phyloP scores from a whole-genome alignment of 2,888 invertebrate species.

The Drosophila diplacantha region DNA sequence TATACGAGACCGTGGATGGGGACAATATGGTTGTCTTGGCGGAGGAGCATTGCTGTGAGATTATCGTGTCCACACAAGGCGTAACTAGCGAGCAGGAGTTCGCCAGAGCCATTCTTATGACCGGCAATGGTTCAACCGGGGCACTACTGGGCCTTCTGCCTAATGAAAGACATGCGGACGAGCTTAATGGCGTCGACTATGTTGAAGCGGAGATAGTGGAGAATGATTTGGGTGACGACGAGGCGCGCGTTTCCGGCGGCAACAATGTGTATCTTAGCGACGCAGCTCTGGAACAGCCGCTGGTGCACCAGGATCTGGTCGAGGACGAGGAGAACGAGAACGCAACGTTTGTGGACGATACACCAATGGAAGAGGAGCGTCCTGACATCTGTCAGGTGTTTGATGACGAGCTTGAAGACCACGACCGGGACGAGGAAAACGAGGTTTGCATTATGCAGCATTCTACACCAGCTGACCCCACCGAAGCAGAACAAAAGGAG shows the following conservation, averaged over 20 bases:
- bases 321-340: slow-evolving; percentile 49
- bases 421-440: slow-evolving; percentile 48
- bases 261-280: slow-evolving; percentile 60
- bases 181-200: slow-evolving; percentile 30
- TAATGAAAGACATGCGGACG: slow-evolving; percentile 14
- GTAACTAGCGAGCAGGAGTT: slow-evolving; percentile 39
- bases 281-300: slow-evolving; percentile 49
- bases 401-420: slow-evolving; percentile 59
- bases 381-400: slow-evolving; percentile 61
- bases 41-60: slow-evolving; percentile 59
- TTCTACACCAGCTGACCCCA: slow-evolving; percentile 4
- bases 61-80: slow-evolving; percentile 49
- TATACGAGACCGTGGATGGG: slow-evolving; percentile 46
- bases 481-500: slow-evolving; percentile 24
- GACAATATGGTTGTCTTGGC: slow-evolving; percentile 51
- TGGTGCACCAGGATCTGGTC: slow-evolving; percentile 35
- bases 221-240: slow-evolving; percentile 29
- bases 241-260: slow-evolving; percentile 16
- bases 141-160: slow-evolving; percentile 22
- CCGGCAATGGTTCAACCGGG: slow-evolving; percentile 17
- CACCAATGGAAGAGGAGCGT: slow-evolving; percentile 40
- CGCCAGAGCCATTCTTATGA: slow-evolving; percentile 43
- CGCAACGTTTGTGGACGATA: slow-evolving; percentile 46
- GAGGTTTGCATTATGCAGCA: slow-evolving; percentile 17
- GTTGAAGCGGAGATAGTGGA: slow-evolving; percentile 31